phyloP scores from a whole-genome alignment of 2,888 invertebrate genomes.

The Caenorhabditis imperialis region DNA sequence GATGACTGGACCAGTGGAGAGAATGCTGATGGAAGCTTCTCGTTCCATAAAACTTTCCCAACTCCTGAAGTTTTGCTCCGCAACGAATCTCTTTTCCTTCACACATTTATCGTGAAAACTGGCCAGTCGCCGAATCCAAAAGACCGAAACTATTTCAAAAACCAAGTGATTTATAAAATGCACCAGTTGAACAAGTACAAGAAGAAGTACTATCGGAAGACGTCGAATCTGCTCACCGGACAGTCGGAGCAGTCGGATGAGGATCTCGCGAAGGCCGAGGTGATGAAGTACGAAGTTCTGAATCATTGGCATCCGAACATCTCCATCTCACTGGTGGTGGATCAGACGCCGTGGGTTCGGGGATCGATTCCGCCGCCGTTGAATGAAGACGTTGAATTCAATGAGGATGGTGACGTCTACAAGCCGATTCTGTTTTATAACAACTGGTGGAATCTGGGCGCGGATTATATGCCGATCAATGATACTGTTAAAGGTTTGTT shows the following conservation, averaged over 20 bases:
- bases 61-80: slow-evolving; percentile 80
- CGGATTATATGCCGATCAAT: slow-evolving; percentile 87
- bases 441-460: slow-evolving; percentile 99
- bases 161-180: slow-evolving; percentile 47
- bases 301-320: slow-evolving; percentile 99
- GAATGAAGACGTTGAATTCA: slow-evolving; percentile 74
- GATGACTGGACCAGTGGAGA: slow-evolving; percentile 80
- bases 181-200: slow-evolving; percentile 82
- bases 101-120: slow-evolving; percentile 84
- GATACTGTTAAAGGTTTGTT: slow-evolving; percentile 85
- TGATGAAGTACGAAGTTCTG: slow-evolving; percentile 82
- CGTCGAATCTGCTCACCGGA: slow-evolving; percentile 94
- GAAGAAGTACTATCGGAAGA: slow-evolving; percentile 88
- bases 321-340: slow-evolving; percentile 93
- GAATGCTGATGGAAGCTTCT: slow-evolving; percentile 78
- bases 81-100: slow-evolving; percentile 94
- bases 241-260: slow-evolving; percentile 78
- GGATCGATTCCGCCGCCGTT: slow-evolving; percentile 64
- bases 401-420: slow-evolving; percentile 88
- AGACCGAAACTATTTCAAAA: slow-evolving; percentile 51
- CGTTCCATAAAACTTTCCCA: slow-evolving; percentile 75
- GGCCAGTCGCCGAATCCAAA: slow-evolving; percentile 88
- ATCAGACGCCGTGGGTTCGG: slow-evolving; percentile 90
- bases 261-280: slow-evolving; percentile 81
- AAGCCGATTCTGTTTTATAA: slow-evolving; percentile 94